A percentile compares a stretch with the other conserved stretches of the same genome.
Evolutionary conservation across 2,888 invertebrate species (phyloP).

Genomic region (Aphodius granarius): DNA sequence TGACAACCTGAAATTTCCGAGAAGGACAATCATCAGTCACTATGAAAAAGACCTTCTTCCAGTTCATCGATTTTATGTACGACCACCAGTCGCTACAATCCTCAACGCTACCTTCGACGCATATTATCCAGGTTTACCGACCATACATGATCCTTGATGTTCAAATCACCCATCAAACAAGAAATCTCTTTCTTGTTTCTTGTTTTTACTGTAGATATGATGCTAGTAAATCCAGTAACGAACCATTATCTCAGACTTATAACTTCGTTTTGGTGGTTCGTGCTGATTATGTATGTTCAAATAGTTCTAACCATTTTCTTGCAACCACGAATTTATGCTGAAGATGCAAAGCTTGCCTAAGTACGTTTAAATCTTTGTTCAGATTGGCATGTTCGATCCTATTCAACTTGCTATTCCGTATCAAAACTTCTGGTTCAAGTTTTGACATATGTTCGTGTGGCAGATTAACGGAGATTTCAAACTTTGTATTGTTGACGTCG

Average conservation of each 20-base stretch:
- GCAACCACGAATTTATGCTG: slow-evolving; percentile 77
- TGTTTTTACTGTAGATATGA: slow-evolving; percentile 89
- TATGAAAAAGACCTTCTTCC: slow-evolving; percentile 82
- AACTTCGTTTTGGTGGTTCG: slow-evolving; percentile 29
- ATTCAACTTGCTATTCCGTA: slow-evolving; percentile 66
- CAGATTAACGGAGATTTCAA: slow-evolving; percentile 68
- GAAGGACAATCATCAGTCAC: slow-evolving; percentile 64
- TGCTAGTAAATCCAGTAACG: slow-evolving; percentile 92
- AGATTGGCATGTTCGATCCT: slow-evolving; percentile 64
- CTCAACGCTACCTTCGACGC: slow-evolving; percentile 77
- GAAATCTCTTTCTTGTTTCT: slow-evolving; percentile 80
- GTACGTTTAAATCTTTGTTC: slow-evolving; percentile 62
- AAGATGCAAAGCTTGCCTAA: slow-evolving; percentile 74
- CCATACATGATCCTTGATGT: slow-evolving; percentile 80
- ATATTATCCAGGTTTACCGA: slow-evolving; percentile 94
- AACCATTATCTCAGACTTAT: slow-evolving; percentile 51
- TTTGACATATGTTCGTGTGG: slow-evolving; percentile 69
- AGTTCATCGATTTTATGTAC: slow-evolving; percentile 74
- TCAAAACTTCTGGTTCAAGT: slow-evolving; percentile 68
- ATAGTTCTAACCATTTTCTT: slow-evolving; percentile 64
- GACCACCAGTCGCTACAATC: slow-evolving; percentile 84
- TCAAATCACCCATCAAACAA: slow-evolving; percentile 69
- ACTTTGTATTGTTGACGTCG: slow-evolving; percentile 53
- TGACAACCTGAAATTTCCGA: slow-evolving; percentile 66
- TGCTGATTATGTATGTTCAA: slow-evolving; percentile 29